Base-by-base conservation (phyloP, 2,888 invertebrate genomes). In the Polydrusus cervinus region DNA sequence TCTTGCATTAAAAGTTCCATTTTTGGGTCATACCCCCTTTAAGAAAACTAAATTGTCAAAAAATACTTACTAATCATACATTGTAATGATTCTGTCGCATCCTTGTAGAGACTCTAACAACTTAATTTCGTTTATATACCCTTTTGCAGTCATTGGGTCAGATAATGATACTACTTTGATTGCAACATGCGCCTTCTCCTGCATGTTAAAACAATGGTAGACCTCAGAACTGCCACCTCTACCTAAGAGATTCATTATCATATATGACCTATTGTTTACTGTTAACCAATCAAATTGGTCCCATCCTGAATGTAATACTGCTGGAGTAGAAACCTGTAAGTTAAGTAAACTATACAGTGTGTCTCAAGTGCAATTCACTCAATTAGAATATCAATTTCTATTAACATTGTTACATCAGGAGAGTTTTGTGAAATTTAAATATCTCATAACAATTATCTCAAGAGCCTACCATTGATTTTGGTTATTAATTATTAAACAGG, bases 191-290 rank as follows among this genome's bases (percentile, higher is more conserved):
- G 87, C 81, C 77, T 89, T 88, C 0, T 88, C 90, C 53, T 90
- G 89, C 11, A 88, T 87, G 82, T 93, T 91, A 76, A 93, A 87
- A 53, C 93, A 94, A 89, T 94, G 88, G 69, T 90, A 93, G 3
- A 97, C 97, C 86, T 94, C 92, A 83, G 97, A 95, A 70, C 96
- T 96, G 49, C 97, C 97, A n/a, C 97, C 97, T 80, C 90, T 91
- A 0, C 98, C 98, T 60, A 97, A 87, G 81, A 92, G 90, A 78
- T 93, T 93, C 13, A 95, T 88, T 65, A 95, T 90, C 77, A 91
- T 88, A 86, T 96, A 98, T 30, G 91, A 90, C 64, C 90, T 91
- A 25, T 91, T 90, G 78, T 95, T 95, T 1, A 97, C 93, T 45
- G 82, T 86, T 13, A 92, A 88, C 14, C 88, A 89, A 80, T 90